Evolutionary conservation across 2,888 invertebrate genomes (phyloP).

Genomic region (Leistus spinibarbis): DNA sequence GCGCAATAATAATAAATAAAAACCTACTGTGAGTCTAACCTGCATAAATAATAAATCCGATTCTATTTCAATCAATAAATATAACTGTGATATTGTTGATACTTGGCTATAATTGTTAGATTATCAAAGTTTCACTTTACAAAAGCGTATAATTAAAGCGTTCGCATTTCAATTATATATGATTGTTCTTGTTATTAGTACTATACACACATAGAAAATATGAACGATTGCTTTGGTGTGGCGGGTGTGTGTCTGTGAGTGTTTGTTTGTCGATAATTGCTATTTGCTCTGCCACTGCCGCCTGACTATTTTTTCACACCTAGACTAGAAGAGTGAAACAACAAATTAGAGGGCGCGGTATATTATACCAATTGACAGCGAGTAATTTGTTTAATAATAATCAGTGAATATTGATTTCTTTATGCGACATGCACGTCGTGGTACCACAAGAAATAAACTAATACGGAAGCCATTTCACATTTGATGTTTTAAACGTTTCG

Average conservation of each 20-base stretch:
- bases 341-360: not conserved
- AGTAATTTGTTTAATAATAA: conserved; percentile 21
- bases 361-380: conserved; percentile 15
- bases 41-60: not conserved
- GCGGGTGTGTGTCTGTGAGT: not conserved
- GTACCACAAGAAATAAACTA: conserved; percentile 15
- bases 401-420: conserved; percentile 3
- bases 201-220: not conserved
- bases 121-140: not conserved
- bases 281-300: not conserved
- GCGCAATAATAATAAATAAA: too few relatives aligned
- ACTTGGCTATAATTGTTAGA: not conserved
- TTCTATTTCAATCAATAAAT: not conserved
- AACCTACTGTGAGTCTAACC: too few relatives aligned
- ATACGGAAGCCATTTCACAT: conserved; percentile 27
- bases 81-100: not conserved
- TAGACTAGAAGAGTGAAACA: not conserved
- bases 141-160: not conserved
- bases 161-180: not conserved
- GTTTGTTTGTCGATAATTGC: conserved; percentile 13
- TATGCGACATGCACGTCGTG: conserved; percentile 10
- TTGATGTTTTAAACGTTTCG: conserved; percentile 18
- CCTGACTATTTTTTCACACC: not conserved
- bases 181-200: not conserved
- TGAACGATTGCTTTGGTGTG: not conserved